Base-by-base conservation (phyloP, 2,113 vertebrate genomes). In the Naja naja region DNA sequence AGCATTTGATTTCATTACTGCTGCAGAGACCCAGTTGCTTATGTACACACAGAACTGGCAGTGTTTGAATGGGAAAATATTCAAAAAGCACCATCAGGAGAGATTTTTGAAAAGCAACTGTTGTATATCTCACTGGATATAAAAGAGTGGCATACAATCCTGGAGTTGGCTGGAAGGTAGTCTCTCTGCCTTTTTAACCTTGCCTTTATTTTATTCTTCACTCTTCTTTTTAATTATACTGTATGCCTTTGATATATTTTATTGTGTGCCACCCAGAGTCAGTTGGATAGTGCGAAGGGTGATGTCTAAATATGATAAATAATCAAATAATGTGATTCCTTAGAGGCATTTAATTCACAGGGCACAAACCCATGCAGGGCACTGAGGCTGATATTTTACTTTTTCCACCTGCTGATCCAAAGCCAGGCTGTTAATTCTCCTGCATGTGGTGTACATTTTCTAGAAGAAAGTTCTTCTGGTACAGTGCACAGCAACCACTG, bases 381-480 rank as follows among this genome's bases (percentile, higher is more conserved):
- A 97, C 94, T 95, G 96, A 97, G 95, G 95, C 97, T 96, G 95
- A 96, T 97, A 97, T 96, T 97, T 98, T 97, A 98, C 96, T 96
- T 97, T 96, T 98, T 97, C 97, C 97, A 97, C 95, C 96, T 97
- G 97, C 94, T 95, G 92, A 96, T 97, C 96, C 97, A 97, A 97
- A 97, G 95, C 96, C 47, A 43, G 91, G 97, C 97, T 97, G 95
- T 97, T 98, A 97, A 97, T 97, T 97, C 98, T 97, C 97, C 91
- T 96, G 96, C 98, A 98, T 97, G 97, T 98, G 98, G 97, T 97
- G 97, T 96, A 96, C 96, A 98, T 98, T 98, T 97, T 94, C 34
- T 43, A 81, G 5, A 81, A 39, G 69, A 81, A 18, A 81, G 69
- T 81, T 34, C 18, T 20, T 39, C 34, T 81, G 34, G 18, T 97